Evolutionary conservation across 2,888 invertebrate species (phyloP), one percentile per base, ranked within the genome.

Genomic region (Tinea semifulvella): DNA sequence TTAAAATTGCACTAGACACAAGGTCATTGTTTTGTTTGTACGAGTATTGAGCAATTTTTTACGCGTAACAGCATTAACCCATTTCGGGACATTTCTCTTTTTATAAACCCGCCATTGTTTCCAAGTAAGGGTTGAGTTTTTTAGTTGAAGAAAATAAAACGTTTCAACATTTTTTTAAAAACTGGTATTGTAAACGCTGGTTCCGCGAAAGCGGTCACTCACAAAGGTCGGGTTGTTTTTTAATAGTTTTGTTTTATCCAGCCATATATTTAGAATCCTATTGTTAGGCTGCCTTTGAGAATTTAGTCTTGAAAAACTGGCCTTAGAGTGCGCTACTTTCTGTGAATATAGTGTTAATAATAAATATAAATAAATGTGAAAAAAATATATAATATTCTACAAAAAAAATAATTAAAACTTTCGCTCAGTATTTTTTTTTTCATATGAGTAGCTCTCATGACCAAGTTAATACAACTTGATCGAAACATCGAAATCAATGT

Each of bases 231-330:
- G 51, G 58, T 62, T 28, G 68, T 72, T 69, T 66, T 59, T 26
- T 55, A 45, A 53, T 58, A 73, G n/a, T 73, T 43, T 69, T 74
- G 62, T 76, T 76, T 75, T 69, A 73, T 71, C 63, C n/a, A 58
- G 61, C 70, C 58, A 68, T 76, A 80, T 79, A 74, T 79, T 79
- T 72, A 72, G 64, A 61, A 56, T 59, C 63, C 73, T 66, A 77
- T 79, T 80, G 76, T 52, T 52, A 16, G 42, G 57, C 60, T 51
- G 57, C 62, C 68, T 65, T 69, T 64, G 59, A 60, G 64, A 66
- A 64, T 70, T 79, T 75, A 80, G 79, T 80, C 72, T 66, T 49
- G 68, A 73, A 77, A 77, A 77, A 73, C 73, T 70, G 76, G 50
- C 68, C 67, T 68, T 59, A 63, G 68, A 59, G 74, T 62, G 57